Evolutionary conservation across 2,113 vertebrate species (phyloP).

Genomic region (Grallaria varia): DNA sequence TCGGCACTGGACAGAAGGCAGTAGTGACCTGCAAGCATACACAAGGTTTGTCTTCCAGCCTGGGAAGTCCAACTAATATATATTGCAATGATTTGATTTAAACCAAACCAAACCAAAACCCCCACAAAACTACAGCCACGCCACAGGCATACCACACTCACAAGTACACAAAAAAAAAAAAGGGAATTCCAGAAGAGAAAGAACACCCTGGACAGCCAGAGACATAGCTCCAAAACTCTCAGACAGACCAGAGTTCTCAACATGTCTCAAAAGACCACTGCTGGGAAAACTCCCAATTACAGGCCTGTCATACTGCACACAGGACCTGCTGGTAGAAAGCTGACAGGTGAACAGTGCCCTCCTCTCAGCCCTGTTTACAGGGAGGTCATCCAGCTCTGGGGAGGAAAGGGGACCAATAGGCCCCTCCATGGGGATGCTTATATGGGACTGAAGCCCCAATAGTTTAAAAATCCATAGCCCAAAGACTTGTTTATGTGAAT

Average conservation of each 20-base stretch:
- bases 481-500: background rate
- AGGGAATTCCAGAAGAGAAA: background rate
- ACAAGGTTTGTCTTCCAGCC: background rate
- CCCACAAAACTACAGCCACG: background rate
- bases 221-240: background rate
- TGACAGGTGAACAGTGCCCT: background rate
- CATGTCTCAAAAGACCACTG: background rate
- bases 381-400: background rate
- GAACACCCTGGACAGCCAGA: background rate
- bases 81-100: background rate
- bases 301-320: background rate
- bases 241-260: background rate
- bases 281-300: background rate
- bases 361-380: background rate
- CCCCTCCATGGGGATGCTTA: background rate
- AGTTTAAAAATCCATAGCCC: no score
- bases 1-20: fast-evolving
- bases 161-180: background rate
- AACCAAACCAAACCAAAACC: background rate
- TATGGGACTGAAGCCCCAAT: background rate
- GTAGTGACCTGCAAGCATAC: background rate
- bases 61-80: background rate
- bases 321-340: background rate
- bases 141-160: background rate
- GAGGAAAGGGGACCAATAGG: background rate